phyloP scores from a whole-genome alignment of 2,797 vertebrate species.

The Otolemur crassicaudatus region DNA sequence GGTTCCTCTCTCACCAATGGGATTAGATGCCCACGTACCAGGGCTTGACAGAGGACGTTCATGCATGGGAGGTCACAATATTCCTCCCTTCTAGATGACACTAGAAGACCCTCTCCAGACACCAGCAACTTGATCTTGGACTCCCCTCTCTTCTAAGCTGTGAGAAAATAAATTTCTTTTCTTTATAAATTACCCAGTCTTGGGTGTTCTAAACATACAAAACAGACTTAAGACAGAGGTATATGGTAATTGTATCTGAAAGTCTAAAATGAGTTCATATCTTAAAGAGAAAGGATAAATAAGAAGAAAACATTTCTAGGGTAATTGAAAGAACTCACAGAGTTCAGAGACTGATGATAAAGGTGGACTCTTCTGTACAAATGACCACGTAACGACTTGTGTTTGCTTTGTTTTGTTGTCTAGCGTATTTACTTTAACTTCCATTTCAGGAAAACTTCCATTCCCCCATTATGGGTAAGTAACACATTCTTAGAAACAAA shows the following conservation, averaged over 20 bases:
- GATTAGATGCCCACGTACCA: background rate
- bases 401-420: background rate
- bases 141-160: background rate
- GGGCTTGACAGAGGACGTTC: background rate
- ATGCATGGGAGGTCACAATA: background rate
- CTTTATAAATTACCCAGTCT: background rate
- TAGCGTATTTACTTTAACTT: background rate
- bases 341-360: background rate
- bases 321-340: background rate
- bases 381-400: background rate
- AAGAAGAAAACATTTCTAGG: background rate
- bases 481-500: background rate
- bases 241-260: background rate
- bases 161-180: background rate
- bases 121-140: background rate
- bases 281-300: background rate
- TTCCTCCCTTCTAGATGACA: background rate
- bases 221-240: background rate
- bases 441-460: background rate
- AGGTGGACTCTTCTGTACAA: background rate
- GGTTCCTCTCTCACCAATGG: accelerated
- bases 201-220: background rate
- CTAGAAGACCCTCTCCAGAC: background rate
- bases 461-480: background rate
- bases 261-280: background rate